These are phyloP conservation scores for Suricata suricatta DNA, from an alignment of 2,113 vertebrate species.

Conservation along the genomic window DNA sequence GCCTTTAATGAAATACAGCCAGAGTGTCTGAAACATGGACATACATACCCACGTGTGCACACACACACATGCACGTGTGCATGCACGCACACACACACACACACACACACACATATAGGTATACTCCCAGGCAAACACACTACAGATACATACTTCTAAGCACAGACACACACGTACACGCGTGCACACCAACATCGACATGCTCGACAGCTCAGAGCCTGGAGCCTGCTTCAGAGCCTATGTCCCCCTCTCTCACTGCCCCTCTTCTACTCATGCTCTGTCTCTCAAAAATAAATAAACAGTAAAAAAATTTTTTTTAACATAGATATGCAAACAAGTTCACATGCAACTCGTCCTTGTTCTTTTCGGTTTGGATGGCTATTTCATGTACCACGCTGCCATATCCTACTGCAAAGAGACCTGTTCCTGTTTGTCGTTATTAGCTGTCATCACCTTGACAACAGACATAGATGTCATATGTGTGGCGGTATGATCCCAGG, in stretches of 20 bases:
- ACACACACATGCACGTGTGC: not conserved
- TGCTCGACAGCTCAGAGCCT: too few relatives aligned
- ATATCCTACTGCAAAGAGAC: not conserved
- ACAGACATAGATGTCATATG: slow-evolving; percentile 62
- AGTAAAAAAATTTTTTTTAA: too few relatives aligned
- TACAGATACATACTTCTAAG: not conserved
- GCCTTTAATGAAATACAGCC: not conserved
- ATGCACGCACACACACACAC: not conserved
- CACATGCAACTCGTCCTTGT: not conserved
- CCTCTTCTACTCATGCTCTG: too few relatives aligned
- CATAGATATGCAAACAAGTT: not conserved
- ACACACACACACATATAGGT: not conserved
- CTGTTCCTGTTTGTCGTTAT: slow-evolving; percentile 8
- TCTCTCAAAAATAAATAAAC: too few relatives aligned
- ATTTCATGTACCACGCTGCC: not conserved
- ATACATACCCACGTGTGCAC: not conserved
- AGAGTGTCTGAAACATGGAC: not conserved
- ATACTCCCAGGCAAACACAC: not conserved
- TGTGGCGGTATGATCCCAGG: slow-evolving; percentile 44
- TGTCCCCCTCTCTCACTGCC: too few relatives aligned
- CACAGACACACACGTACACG: not conserved
- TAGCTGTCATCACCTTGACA: slow-evolving; percentile 76
- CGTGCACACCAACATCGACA: not conserved
- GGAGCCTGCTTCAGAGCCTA: too few relatives aligned
- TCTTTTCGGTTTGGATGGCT: rapidly evolving